Base-by-base conservation (phyloP, 2,113 vertebrate genomes). In the Okapia johnstoni region DNA sequence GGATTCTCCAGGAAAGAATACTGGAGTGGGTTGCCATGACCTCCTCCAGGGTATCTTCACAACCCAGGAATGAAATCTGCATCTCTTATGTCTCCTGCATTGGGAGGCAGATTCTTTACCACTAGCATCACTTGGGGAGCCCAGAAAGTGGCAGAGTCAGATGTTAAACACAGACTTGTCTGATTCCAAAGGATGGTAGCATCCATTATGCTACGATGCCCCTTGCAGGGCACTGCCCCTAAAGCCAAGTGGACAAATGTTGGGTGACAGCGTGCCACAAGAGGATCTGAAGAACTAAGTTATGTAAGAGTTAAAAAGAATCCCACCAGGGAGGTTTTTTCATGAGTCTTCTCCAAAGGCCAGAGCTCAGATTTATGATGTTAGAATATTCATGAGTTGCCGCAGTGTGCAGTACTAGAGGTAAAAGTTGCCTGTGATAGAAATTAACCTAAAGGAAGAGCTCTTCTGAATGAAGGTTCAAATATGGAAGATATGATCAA, bases 381-480 rank as follows among this genome's bases (percentile, higher is more conserved):
- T 70, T 93, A 81, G 97, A 97, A 95, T 97, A 95, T 98, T 98
- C 60, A 90, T 98, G 97, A 98, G 95, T 96, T 92, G 55, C 92
- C 21, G 55, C 57, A 80, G 0, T 66, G 61, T 54, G 33, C 23
- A 85, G 77, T 60, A 57, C 21, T 55, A 70, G 48, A 87, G 84
- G 40, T 95, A 98, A 48, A 92, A 77, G 50, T 63, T 97, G 80
- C 66, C 84, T 94, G 77, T 79, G 88, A 73, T 23, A 94, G 77
- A 87, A 91, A 33, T 12, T 57, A 91, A 73, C 87, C 90, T 97
- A 93, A 94, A 97, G 14, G 70, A 48, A 88, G 85, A 83, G 14
- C 19, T 97, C 0, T 97, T 97, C 58, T 96, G 95, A 95, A 12
- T 26, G 84, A 81, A 97, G 63, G 25, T 33, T 93, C 40, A 94